A percentile compares a stretch with the other conserved stretches of the same genome.
These are phyloP conservation scores for Odontamblyopus rebecca DNA, from an alignment of 2,797 vertebrate genomes.

Conservation along the genomic window DNA sequence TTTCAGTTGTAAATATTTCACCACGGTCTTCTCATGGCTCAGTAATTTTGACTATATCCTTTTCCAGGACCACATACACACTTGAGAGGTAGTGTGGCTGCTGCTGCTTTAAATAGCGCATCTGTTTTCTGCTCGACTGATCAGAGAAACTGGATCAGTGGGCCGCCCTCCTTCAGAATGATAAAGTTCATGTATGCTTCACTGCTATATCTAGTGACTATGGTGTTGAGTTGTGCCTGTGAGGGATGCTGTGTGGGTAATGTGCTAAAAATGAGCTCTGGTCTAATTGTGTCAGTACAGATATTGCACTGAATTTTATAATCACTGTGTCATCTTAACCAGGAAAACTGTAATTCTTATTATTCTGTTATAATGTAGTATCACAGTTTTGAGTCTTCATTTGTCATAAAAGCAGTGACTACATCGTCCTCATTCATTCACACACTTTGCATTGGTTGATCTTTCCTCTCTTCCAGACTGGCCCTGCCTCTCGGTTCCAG, in stretches of 20 bases:
- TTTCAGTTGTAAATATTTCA: conserved; percentile 48
- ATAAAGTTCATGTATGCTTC: conserved; percentile 48
- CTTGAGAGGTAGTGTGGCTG: conserved; percentile 15
- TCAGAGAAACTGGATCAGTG: conserved; percentile 61
- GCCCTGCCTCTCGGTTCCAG: background rate
- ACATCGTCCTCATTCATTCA: background rate
- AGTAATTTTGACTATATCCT: conserved; percentile 25
- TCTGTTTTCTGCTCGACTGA: conserved; percentile 58
- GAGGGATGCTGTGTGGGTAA: background rate
- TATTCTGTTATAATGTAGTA: too few species aligned
- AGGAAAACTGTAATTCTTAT: background rate
- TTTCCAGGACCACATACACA: conserved; percentile 14
- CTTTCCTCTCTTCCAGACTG: background rate
- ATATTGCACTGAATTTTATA: background rate
- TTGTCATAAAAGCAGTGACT: background rate
- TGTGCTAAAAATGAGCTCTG: background rate
- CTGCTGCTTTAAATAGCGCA: conserved; percentile 44
- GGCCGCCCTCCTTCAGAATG: conserved; percentile 35
- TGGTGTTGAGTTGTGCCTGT: conserved; percentile 10
- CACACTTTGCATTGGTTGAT: background rate
- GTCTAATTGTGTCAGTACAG: background rate
- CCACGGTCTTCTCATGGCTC: conserved; percentile 1
- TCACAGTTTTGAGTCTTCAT: background rate
- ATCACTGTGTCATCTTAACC: background rate
- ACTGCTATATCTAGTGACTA: conserved; percentile 42